Evolutionary conservation across 1,140 invertebrate genomes (phyloP).

Genomic region (Pachyrhynchus sulphureomaculatus): DNA sequence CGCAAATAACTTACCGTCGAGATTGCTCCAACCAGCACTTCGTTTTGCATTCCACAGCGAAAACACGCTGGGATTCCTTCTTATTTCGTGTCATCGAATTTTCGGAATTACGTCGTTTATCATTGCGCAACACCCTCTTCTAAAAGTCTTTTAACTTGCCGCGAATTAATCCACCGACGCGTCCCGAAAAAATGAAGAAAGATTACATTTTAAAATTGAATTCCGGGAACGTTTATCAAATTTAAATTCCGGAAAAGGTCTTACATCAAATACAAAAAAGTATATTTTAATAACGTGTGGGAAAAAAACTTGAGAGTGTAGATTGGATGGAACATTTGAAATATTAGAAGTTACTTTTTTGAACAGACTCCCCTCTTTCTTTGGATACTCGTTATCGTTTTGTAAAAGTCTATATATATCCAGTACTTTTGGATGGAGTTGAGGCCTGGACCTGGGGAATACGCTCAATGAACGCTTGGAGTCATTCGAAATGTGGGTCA

Average conservation of each 20-base stretch:
- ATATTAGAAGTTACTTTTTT: too few relatives aligned
- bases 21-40: conserved; percentile 13
- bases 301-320: too few relatives aligned
- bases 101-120: conserved; percentile 27
- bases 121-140: conserved; percentile 13
- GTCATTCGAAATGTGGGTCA: too few relatives aligned
- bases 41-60: conserved; percentile 14
- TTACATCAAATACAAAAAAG: too few relatives aligned
- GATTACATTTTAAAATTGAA: conserved; percentile 25
- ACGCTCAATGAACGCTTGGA: too few relatives aligned
- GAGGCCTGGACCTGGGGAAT: too few relatives aligned
- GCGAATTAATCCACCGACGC: conserved; percentile 22
- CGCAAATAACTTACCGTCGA: neutral
- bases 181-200: conserved; percentile 23
- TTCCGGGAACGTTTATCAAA: neutral
- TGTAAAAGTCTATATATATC: too few relatives aligned
- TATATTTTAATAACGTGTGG: too few relatives aligned
- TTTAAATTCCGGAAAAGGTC: neutral
- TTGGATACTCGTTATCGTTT: too few relatives aligned
- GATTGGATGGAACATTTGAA: too few relatives aligned
- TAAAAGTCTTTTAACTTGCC: conserved; percentile 10
- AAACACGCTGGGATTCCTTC: conserved; percentile 17
- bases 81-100: conserved; percentile 32
- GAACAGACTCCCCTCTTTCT: too few relatives aligned
- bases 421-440: too few relatives aligned